phyloP scores from a whole-genome alignment of 2,888 invertebrate species.

The Microctonus brassicae region DNA sequence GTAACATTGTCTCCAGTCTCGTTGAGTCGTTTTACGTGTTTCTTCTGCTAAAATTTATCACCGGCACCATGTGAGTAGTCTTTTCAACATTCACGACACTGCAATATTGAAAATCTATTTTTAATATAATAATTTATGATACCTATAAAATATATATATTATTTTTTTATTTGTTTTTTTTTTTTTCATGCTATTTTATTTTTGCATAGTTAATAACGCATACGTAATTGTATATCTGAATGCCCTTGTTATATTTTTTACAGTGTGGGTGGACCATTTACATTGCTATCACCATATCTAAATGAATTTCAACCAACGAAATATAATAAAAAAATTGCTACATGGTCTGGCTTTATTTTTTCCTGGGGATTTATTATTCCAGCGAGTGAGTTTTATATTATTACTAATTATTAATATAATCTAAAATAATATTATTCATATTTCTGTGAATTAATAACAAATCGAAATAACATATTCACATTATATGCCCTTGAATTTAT shows the following conservation, averaged over 20 bases:
- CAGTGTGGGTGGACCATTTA: constrained; percentile 80
- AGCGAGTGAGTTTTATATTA: constrained; percentile 68
- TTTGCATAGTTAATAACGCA: neutral
- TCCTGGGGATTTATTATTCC: constrained; percentile 76
- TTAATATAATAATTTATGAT: neutral
- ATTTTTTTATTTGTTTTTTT: neutral
- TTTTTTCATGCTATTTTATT: neutral
- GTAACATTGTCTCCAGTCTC: constrained; percentile 76
- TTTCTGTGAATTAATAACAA: too few species aligned
- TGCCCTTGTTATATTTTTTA: constrained; percentile 11
- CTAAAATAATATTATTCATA: too few species aligned
- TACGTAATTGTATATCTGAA: neutral
- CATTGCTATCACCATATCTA: constrained; percentile 79
- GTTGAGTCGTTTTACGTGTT: constrained; percentile 79
- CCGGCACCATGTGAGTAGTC: constrained; percentile 83
- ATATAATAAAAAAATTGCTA: constrained; percentile 76
- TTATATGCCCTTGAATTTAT: too few species aligned
- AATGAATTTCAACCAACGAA: constrained; percentile 80
- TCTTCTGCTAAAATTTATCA: constrained; percentile 79
- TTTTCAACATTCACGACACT: neutral
- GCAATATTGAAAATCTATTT: neutral
- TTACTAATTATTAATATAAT: neutral
- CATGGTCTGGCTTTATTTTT: constrained; percentile 78
- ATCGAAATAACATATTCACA: too few species aligned
- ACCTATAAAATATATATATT: too few species aligned